Conservation (phyloP, 2,113 vertebrate species). For the Pelodiscus sinensis region DNA sequence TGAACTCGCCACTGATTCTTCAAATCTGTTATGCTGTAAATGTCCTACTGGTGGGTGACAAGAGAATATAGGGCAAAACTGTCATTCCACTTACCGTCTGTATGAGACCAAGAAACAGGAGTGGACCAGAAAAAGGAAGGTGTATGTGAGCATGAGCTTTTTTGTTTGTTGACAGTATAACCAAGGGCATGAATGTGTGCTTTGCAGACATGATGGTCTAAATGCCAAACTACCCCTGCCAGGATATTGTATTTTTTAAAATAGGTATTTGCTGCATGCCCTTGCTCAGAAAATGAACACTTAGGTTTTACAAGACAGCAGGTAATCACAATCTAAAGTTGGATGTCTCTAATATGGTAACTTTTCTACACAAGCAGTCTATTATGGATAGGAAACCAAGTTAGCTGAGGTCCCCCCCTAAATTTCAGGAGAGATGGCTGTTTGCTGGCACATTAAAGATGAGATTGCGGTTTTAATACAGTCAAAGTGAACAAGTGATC, state of each 20-base stretch:
- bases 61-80: not conserved
- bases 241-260: not conserved
- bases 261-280: not conserved
- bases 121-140: not conserved
- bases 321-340: not conserved
- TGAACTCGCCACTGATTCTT: not conserved
- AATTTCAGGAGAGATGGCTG: not conserved
- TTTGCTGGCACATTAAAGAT: not conserved
- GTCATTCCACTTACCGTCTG: accelerated
- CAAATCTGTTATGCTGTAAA: not conserved
- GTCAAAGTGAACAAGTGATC: not conserved
- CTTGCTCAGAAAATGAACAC: not conserved
- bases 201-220: not conserved
- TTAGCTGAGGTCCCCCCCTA: not conserved
- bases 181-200: not conserved
- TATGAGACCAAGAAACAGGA: not conserved
- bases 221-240: not conserved
- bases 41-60: not conserved
- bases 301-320: not conserved
- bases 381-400: not conserved
- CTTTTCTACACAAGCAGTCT: not conserved
- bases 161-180: not conserved
- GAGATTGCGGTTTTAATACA: not conserved
- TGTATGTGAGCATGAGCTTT: not conserved
- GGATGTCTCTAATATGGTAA: accelerated